Base-by-base conservation (phyloP, 1,140 invertebrate species). In the Halesus radiatus region DNA sequence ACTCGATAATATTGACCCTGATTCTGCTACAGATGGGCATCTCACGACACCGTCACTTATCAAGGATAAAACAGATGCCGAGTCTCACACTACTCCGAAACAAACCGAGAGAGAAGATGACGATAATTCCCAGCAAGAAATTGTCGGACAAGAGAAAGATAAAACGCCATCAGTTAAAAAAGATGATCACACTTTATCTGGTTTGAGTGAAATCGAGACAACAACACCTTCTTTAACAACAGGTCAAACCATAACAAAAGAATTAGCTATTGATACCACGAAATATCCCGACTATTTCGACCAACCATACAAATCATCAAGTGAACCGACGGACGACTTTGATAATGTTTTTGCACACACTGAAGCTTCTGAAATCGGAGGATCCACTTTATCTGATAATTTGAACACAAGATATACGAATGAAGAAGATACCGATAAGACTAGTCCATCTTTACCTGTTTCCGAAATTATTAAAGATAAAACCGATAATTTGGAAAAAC, bases 1-100 rank as follows among this genome's bases (percentile, higher is more conserved):
- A 73, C 6, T 50, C 29, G 68, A 79, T 26, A 50, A 74, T 26
- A 10, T 79, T 23, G 29, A 32, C 37, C 32, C 73, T n/a, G 78
- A 79, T 79, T 79, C 68, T 16, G 78, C 62, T 50, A 79, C 78
- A 18, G 78, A 78, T 58, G 32, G 22, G 23, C 20, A 74, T 22
- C 53, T 56, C 3, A 56, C n/a, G 53, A 56, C 20, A n/a, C 3
- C 20, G 16, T 56, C 20, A 56, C 53, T n/a, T 56, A 37, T 37
- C 32, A 37, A 37, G 32, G 32, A 37, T 37, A 37, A 37, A 37
- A 37, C 32, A 37, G 32, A 37, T 45, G 37, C 37, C 7, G 18
- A 60, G 13, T 60, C 62, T 22, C 22, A 66, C 22, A 29, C 23
- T n/a, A 15, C 62, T 16, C 22, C 26, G 16, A 66, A 15, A 29